These are phyloP conservation scores for Halictus quadricinctus DNA, from an alignment of 2,888 invertebrate species.

Conservation along the genomic window DNA sequence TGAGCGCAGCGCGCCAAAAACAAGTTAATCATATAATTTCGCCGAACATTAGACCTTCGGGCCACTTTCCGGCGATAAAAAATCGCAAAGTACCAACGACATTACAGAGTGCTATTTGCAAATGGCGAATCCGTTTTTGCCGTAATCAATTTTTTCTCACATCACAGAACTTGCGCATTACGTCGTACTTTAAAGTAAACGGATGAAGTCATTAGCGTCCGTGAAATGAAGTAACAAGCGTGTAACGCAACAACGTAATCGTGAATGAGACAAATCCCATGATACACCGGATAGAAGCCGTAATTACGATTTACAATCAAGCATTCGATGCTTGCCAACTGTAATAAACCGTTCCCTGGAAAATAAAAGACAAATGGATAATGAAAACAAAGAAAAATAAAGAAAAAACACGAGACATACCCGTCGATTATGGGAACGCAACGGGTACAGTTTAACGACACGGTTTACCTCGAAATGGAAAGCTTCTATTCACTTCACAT, in stretches of 20 bases:
- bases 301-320: not conserved
- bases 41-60: not conserved
- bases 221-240: not conserved
- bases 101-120: not conserved
- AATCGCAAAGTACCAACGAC: not conserved
- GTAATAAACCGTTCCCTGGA: not conserved
- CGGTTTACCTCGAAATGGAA: not conserved
- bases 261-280: not conserved
- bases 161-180: not conserved
- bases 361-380: not conserved
- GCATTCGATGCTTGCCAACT: not conserved
- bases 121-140: not conserved
- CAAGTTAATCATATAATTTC: not conserved
- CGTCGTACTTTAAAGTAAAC: not conserved
- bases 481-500: not conserved
- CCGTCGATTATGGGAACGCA: not conserved
- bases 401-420: not conserved
- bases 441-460: not conserved
- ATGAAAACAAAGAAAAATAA: too few species aligned
- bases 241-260: not conserved
- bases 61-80: not conserved
- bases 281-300: not conserved
- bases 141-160: not conserved
- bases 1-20: not conserved
- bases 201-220: constrained; percentile 23